Evolutionary conservation across 2,888 invertebrate species (phyloP), one percentile per base, ranked within the genome.

Genomic region (Plagodis dolabraria): DNA sequence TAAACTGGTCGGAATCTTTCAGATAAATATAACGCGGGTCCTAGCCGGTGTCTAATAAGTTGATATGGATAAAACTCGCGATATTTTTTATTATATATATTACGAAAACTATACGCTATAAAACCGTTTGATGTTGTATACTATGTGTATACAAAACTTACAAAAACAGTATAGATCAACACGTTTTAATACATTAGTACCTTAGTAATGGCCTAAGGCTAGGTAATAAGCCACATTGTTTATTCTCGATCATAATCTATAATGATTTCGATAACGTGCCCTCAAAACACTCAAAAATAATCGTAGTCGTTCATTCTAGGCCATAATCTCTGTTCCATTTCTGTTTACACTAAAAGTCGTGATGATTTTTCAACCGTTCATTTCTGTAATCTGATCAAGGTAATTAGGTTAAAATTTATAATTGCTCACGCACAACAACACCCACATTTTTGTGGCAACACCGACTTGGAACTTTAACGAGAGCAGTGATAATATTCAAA

Each of bases 401-500:
- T 77, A 81, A 80, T 82, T 76, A 76, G 75, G 77, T 75, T 79
- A 77, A 77, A 74, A 75, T 72, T 71, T 75, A 77, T 79, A 80
- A 80, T 78, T 77, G 72, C 74, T 74, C 71, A 75, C 78, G 76
- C 80, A 80, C 76, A 74, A 67, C 58, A 64, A 67, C 62, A 64
- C 65, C 55, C 63, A 67, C 67, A 74, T 78, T 78, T 75, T 79
- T 76, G 76, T 76, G 74, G 75, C 62, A 72, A 75, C 74, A 68
- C 73, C 69, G 76, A 79, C 77, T 79, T 80, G 77, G 77, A 80
- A 77, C 74, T 71, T 76, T 80, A 84, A 84, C 79, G 81, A 78
- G 76, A 63, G 70, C 74, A 74, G 77, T 80, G 76, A 78, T 72
- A 72, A 80, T 79, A 74, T 71, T 77, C 68, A 74, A 77, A 77